Conservation (phyloP, 2,113 vertebrate genomes). For the Percina caprodes region DNA sequence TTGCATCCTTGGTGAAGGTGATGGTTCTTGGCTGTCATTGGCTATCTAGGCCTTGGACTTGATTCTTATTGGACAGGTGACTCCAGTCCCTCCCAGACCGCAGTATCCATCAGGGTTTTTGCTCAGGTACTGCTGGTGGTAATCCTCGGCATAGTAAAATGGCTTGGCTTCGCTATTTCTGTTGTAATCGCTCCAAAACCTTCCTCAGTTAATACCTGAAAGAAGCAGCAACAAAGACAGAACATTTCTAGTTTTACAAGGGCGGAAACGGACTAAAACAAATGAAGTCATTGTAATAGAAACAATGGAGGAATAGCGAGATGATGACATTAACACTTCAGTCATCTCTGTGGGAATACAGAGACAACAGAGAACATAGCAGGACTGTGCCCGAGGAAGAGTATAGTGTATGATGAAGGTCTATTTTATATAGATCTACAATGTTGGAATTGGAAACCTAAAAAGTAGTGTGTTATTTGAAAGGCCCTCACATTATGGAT, state of each 20-base stretch:
- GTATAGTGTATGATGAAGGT: neutral
- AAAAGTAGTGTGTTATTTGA: neutral
- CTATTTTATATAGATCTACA: neutral
- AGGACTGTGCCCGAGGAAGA: neutral
- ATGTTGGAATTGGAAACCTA: neutral
- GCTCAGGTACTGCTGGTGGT: conserved; percentile 96
- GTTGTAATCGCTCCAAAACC: conserved; percentile 87
- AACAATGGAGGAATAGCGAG: too few relatives aligned
- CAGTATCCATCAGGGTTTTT: conserved; percentile 93
- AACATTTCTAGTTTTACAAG: neutral
- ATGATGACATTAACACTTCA: too few relatives aligned
- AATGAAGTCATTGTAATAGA: neutral
- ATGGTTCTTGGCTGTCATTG: neutral
- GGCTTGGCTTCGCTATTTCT: conserved; percentile 84
- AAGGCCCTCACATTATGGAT: neutral
- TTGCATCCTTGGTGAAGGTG: neutral
- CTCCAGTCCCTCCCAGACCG: conserved; percentile 87
- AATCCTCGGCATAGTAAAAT: conserved; percentile 94
- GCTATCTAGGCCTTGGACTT: conserved; percentile 37
- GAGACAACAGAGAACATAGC: neutral
- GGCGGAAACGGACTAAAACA: neutral
- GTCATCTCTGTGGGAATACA: neutral
- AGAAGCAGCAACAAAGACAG: conserved; percentile 13
- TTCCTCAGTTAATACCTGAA: conserved; percentile 80
- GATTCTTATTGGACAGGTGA: conserved; percentile 87